Percentiles rank a stretch among this genome's conserved stretches.
phyloP scores from a whole-genome alignment of 2,888 invertebrate genomes.

The Gymnoscelis rufifasciata region DNA sequence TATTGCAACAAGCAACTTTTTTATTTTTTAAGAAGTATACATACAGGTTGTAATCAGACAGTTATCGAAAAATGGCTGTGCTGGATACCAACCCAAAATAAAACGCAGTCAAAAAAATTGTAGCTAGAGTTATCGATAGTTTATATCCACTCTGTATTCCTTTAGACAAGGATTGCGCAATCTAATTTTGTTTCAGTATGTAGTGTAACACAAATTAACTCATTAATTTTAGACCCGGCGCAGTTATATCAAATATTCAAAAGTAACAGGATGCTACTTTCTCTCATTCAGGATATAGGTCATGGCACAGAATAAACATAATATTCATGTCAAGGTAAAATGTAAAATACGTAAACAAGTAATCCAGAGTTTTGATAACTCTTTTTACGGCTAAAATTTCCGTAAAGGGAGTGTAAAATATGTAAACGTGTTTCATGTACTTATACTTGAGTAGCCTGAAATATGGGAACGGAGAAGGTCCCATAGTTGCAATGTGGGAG shows the following conservation, averaged over 20 bases:
- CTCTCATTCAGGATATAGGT: conserved; percentile 5
- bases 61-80: too few species aligned
- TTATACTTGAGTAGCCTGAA: neutral
- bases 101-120: too few species aligned
- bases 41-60: too few species aligned
- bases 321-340: conserved; percentile 4
- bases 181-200: neutral
- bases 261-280: neutral
- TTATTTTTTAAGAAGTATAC: too few species aligned
- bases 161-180: neutral
- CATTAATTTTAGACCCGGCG: neutral
- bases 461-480: too few species aligned
- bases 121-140: too few species aligned
- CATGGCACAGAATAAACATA: neutral
- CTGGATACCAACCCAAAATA: too few species aligned
- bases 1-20: too few species aligned
- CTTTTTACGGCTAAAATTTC: conserved; percentile 4
- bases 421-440: neutral
- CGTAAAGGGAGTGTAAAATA: conserved; percentile 4
- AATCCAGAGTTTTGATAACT: conserved; percentile 7
- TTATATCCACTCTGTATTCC: too few species aligned
- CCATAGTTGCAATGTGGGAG: too few species aligned
- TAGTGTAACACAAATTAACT: neutral
- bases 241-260: conserved; percentile 9
- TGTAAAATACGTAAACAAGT: conserved; percentile 16